Conservation (phyloP, 92 coral and sea anemone species). For the Paragorgia papillata region DNA sequence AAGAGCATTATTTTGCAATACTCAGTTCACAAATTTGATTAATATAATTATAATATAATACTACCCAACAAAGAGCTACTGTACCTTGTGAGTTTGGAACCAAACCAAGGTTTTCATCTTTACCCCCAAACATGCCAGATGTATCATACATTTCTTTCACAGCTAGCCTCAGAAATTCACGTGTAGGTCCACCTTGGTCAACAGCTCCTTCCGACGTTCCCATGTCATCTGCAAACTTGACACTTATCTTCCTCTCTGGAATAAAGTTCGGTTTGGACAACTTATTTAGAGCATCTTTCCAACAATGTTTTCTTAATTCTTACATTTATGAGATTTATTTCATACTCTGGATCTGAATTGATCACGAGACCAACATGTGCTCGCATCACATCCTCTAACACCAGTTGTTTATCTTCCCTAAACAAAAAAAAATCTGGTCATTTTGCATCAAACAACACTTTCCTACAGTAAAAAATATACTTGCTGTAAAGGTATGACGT, state of each 20-base stretch:
- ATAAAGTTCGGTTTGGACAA: conserved; percentile 1
- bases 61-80: too few relatives aligned
- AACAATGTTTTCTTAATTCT: conserved; percentile 14
- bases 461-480: neutral
- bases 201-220: conserved; percentile 10
- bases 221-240: conserved; percentile 12
- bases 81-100: conserved; percentile 12
- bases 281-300: conserved; percentile 7
- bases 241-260: too few relatives aligned
- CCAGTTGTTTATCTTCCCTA: conserved; percentile 5
- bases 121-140: conserved; percentile 8
- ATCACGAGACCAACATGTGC: neutral
- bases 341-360: neutral
- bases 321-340: neutral
- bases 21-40: too few relatives aligned
- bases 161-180: conserved; percentile 8
- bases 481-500: neutral
- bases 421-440: neutral
- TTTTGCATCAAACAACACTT: neutral
- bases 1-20: too few relatives aligned
- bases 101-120: conserved; percentile 9
- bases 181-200: conserved; percentile 13
- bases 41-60: too few relatives aligned
- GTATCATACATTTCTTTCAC: conserved; percentile 4
- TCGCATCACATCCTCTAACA: neutral